Evolutionary conservation across 2,888 invertebrate genomes (phyloP).

Genomic region (Elmis aenea): DNA sequence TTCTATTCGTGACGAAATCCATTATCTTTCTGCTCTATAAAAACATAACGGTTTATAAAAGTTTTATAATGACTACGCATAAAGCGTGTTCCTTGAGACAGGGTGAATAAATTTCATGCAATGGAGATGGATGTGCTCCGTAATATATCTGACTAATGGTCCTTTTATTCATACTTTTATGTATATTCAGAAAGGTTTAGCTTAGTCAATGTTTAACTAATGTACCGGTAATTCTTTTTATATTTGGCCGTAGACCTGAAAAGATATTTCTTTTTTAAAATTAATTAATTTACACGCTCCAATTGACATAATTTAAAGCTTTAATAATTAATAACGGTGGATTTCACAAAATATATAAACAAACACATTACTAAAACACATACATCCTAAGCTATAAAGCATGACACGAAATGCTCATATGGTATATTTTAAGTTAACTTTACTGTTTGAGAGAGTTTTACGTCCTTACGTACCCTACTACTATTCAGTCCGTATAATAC

Average conservation of each 20-base stretch:
- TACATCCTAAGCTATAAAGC: no score
- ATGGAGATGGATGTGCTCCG: slow-evolving; percentile 1
- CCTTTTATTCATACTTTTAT: background rate
- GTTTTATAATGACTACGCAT: background rate
- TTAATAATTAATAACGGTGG: no score
- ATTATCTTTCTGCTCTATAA: background rate
- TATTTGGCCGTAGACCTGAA: background rate
- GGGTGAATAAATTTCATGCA: slow-evolving; percentile 4
- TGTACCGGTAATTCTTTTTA: background rate
- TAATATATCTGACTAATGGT: background rate
- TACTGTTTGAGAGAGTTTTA: no score
- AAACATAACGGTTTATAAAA: background rate
- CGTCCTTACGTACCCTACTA: no score
- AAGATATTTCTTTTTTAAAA: background rate
- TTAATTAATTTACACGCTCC: slow-evolving; percentile 1
- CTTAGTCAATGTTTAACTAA: no score
- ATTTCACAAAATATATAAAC: no score
- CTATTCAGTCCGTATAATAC: no score
- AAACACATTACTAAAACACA: no score
- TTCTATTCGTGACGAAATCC: background rate
- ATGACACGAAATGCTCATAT: no score
- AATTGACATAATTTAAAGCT: no score
- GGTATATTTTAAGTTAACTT: no score
- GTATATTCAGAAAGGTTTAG: no score
- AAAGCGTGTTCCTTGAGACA: background rate